A percentile compares a stretch with the other conserved stretches of the same genome.
These are phyloP conservation scores for Rhaphigaster nebulosa DNA, from an alignment of 2,888 invertebrate genomes.

Conservation along the genomic window DNA sequence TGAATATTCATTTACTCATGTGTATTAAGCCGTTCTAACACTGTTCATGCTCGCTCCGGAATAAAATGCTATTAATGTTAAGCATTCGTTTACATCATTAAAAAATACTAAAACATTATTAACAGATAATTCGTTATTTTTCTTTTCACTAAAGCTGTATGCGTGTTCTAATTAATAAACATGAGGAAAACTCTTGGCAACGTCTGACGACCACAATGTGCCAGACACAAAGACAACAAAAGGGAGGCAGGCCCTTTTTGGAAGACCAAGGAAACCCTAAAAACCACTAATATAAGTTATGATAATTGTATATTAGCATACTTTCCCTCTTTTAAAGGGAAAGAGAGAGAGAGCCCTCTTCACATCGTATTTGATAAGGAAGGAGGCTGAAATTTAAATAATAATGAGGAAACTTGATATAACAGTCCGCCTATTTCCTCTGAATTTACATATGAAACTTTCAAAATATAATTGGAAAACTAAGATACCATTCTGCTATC, in stretches of 20 bases:
- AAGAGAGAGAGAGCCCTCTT: not conserved
- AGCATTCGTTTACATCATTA: no score
- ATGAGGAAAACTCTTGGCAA: not conserved
- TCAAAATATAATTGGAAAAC: conserved; percentile 55
- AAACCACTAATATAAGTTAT: conserved; percentile 21
- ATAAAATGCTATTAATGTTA: no score
- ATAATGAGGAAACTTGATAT: conserved; percentile 58
- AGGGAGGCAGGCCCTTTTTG: not conserved
- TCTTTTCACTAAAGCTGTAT: no score
- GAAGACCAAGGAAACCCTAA: not conserved
- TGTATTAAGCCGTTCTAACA: no score
- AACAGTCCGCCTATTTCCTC: conserved; percentile 49
- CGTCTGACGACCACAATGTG: not conserved
- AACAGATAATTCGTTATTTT: no score
- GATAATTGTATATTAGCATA: conserved; percentile 48
- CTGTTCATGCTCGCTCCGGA: no score
- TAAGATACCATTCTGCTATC: conserved; percentile 34
- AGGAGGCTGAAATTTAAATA: conserved; percentile 54
- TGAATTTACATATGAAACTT: conserved; percentile 58
- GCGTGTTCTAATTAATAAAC: not conserved
- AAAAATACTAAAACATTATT: no score
- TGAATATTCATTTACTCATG: no score
- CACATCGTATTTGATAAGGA: conserved; percentile 35
- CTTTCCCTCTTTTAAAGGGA: conserved; percentile 27
- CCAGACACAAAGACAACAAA: not conserved